These are phyloP conservation scores for Rhorus exstirpatorius DNA, from an alignment of 2,888 invertebrate species.

Conservation along the genomic window DNA sequence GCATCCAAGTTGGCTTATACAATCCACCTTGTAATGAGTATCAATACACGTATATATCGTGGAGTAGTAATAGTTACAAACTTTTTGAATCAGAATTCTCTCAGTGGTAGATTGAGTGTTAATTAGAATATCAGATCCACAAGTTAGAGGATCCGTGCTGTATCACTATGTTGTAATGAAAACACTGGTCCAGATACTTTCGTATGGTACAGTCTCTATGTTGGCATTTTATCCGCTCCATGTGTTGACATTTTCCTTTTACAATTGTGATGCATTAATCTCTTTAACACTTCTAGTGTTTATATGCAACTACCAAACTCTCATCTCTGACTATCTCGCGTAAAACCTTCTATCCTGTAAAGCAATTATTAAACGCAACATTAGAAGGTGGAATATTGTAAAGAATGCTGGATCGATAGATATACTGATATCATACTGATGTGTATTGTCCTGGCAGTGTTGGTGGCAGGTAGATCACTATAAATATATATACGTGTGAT, in stretches of 20 bases:
- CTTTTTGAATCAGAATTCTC: too few species aligned
- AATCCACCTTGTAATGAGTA: background rate
- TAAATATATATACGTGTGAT: background rate
- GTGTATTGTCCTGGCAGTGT: background rate
- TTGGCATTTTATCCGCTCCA: too few species aligned
- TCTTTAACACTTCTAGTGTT: background rate
- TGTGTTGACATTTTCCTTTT: background rate
- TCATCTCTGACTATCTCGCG: background rate
- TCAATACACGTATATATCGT: too few species aligned
- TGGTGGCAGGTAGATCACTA: background rate
- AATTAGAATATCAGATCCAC: too few species aligned
- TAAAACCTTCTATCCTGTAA: background rate
- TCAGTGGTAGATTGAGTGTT: too few species aligned
- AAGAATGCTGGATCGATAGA: background rate
- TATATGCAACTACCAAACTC: background rate
- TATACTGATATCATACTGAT: background rate
- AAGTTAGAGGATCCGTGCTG: too few species aligned
- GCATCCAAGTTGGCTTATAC: too few species aligned
- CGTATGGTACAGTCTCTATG: too few species aligned
- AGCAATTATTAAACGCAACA: background rate
- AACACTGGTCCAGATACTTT: too few species aligned
- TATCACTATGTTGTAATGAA: too few species aligned
- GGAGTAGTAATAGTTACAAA: too few species aligned
- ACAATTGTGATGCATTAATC: background rate
- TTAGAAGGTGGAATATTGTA: too few species aligned